Base-by-base conservation (phyloP, 2,888 invertebrate species). In the Tetheella fluctuosa region DNA sequence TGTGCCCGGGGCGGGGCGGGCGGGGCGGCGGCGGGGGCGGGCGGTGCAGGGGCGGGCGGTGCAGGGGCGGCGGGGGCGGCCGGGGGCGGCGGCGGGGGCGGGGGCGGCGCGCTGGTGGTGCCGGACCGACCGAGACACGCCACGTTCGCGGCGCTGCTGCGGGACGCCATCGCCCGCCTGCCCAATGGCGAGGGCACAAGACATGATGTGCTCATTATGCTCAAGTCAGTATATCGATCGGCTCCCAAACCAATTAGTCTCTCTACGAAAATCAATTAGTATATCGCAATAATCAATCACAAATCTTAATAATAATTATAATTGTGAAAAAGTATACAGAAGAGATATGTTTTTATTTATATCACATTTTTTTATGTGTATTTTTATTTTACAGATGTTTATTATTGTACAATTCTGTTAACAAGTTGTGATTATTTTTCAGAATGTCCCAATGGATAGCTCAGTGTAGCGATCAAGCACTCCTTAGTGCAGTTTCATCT, bases 171-270 rank as follows among this genome's bases (percentile, higher is more conserved):
- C 0, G 98, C 99, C 0, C 94, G 99, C 23, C 92, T 99, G 71
- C 99, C 99, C 0, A 98, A 98, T 84, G 98, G 99, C 0, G 98
- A 98, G 91, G 99, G 98, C 15, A 98, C 98, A 0, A 91, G 98
- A 1, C 96, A 97, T 1, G 98, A 99, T 79, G 97, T 99, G 60
- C 97, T 98, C 77, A 97, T 97, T 75, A 91, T 99, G 64, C 91
- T 99, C 59, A 96, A 85, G 91, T 90, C 25, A 71, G 73, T 34
- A 17, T 2, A n/a, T n/a, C n/a, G n/a, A n/a, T n/a, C n/a, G n/a
- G n/a, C n/a, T n/a, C n/a, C n/a, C n/a, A n/a, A n/a, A n/a, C n/a
- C 25, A 25, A 25, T 25, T 25, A 25, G n/a, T n/a, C n/a, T n/a
- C n/a, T n/a, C n/a, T n/a, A n/a, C n/a, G n/a, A n/a, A n/a, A n/a